Evolutionary conservation across 1,140 invertebrate genomes (phyloP).

Genomic region (Neodiprion pinetum): DNA sequence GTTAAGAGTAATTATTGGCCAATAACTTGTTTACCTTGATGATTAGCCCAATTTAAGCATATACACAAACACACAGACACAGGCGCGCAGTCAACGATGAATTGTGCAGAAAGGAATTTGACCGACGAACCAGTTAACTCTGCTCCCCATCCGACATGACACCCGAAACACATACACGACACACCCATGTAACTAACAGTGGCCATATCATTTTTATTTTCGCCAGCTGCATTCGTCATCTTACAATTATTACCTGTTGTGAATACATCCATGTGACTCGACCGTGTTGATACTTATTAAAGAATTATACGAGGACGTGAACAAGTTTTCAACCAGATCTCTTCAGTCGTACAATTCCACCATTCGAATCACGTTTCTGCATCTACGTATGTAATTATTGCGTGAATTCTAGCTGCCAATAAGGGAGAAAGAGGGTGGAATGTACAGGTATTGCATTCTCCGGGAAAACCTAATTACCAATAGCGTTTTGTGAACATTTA

Average conservation of each 20-base stretch:
- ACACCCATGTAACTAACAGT: constrained; percentile 11
- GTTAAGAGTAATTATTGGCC: constrained; percentile 61
- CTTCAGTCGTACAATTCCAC: too few relatives aligned
- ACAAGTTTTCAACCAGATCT: not conserved
- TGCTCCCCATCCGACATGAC: constrained; percentile 12
- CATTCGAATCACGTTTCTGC: too few relatives aligned
- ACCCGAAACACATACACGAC: not conserved
- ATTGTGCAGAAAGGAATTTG: constrained; percentile 7
- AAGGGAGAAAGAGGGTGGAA: too few relatives aligned
- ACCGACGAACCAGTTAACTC: constrained; percentile 17
- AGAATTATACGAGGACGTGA: constrained; percentile 22
- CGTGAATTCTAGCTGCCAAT: too few relatives aligned
- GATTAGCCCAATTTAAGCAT: constrained; percentile 8
- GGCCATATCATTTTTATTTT: constrained; percentile 16
- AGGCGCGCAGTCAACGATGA: not conserved
- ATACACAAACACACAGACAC: constrained; percentile 8
- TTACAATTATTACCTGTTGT: constrained; percentile 18
- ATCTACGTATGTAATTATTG: too few relatives aligned
- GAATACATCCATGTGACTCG: constrained; percentile 24
- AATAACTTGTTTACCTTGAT: constrained; percentile 19
- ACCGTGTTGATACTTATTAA: constrained; percentile 39
- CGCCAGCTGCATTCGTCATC: constrained; percentile 21
- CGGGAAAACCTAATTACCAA: too few relatives aligned
- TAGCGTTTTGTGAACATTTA: too few relatives aligned
- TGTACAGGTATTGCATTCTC: too few relatives aligned